These are phyloP conservation scores for Phrynosoma blainvillii DNA, from an alignment of 2,113 vertebrate species.

Conservation along the genomic window DNA sequence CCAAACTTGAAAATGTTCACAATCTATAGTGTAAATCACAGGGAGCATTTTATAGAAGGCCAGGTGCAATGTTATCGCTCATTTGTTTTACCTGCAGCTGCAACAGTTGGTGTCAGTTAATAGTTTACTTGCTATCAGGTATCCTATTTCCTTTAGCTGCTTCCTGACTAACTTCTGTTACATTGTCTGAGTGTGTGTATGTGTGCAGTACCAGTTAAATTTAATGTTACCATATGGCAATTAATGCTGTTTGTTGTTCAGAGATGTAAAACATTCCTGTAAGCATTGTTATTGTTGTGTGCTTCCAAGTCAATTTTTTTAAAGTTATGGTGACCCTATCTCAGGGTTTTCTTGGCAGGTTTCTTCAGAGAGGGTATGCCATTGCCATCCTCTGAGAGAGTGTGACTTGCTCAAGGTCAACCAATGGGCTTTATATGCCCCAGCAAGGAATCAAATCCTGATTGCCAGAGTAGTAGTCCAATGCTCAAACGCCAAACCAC, in stretches of 20 bases:
- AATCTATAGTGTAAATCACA: conserved; percentile 52
- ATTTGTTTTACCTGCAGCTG: conserved; percentile 75
- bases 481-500: too few species aligned
- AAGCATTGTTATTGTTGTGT: too few species aligned
- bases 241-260: conserved; percentile 17
- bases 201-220: conserved; percentile 50
- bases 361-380: too few species aligned
- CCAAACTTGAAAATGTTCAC: conserved; percentile 25
- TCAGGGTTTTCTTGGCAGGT: too few species aligned
- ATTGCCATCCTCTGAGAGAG: too few species aligned
- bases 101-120: conserved; percentile 78
- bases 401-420: too few species aligned
- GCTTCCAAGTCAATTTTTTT: too few species aligned
- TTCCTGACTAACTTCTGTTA: conserved; percentile 54
- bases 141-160: conserved; percentile 69
- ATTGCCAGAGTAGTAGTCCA: too few species aligned
- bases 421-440: too few species aligned
- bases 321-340: too few species aligned
- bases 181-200: conserved; percentile 33
- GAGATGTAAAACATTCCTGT: conserved; percentile 11
- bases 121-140: conserved; percentile 74
- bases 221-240: conserved; percentile 29
- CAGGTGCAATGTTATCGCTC: conserved; percentile 81
- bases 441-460: too few species aligned
- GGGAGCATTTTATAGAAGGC: conserved; percentile 77